These are phyloP conservation scores for Conus ventricosus DNA, from an alignment of 1,140 invertebrate species.

Conservation along the genomic window DNA sequence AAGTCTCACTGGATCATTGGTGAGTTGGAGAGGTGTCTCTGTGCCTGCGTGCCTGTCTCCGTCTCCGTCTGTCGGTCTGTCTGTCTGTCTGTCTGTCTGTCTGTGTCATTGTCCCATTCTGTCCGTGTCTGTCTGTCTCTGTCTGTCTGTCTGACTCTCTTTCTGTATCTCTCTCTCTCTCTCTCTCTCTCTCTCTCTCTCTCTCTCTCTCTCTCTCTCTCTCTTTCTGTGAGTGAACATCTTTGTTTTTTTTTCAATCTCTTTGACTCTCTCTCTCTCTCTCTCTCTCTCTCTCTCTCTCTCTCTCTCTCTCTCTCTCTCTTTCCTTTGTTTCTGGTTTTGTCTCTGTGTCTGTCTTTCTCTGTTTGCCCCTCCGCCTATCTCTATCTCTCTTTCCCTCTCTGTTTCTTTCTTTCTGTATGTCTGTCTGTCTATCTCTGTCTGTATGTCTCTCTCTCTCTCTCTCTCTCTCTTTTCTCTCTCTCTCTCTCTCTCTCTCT, in stretches of 20 bases:
- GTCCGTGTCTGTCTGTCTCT: neutral
- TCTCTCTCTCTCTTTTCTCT: neutral
- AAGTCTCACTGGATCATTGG: conserved; percentile 57
- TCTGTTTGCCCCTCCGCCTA: neutral
- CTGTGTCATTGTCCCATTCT: neutral
- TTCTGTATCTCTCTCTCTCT: conserved; percentile 1
- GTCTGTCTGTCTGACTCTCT: neutral
- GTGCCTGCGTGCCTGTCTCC: neutral
- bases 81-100: neutral
- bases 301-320: neutral
- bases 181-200: neutral
- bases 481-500: neutral
- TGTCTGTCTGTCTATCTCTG: neutral
- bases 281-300: neutral
- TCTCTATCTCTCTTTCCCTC: neutral
- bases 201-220: neutral
- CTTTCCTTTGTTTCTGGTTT: neutral
- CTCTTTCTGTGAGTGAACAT: neutral
- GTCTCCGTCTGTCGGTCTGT: neutral
- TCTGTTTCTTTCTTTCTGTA: neutral
- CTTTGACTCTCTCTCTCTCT: neutral
- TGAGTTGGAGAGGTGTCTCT: conserved; percentile 32
- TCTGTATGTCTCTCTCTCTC: neutral
- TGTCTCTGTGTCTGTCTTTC: neutral
- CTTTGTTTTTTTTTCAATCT: neutral